Conservation (phyloP, 2,113 vertebrate genomes). For the Caranx melampygus region DNA sequence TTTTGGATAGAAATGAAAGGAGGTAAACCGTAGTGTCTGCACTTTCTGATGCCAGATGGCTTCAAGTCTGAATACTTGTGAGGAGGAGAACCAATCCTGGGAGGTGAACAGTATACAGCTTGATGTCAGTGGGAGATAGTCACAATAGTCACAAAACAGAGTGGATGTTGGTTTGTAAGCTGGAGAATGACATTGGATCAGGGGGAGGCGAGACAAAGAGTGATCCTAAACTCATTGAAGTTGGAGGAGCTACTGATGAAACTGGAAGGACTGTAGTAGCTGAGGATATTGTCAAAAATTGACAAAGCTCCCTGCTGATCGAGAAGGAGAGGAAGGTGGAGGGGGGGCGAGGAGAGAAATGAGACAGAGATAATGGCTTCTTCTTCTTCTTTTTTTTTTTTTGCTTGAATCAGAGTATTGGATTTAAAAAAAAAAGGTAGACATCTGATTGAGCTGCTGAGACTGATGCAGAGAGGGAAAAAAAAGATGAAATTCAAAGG, state of each 20-base stretch:
- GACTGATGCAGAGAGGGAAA: constrained; percentile 40
- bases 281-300: constrained; percentile 47
- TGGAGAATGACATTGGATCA: constrained; percentile 48
- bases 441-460: constrained; percentile 42
- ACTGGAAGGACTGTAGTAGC: constrained; percentile 18
- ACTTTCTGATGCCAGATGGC: constrained; percentile 66
- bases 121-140: constrained; percentile 60
- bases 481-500: constrained; percentile 42
- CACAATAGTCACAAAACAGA: constrained; percentile 52
- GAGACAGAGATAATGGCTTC: constrained; percentile 32
- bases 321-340: constrained; percentile 20
- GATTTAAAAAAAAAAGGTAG: constrained; percentile 41
- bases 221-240: constrained; percentile 40
- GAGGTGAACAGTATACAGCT: constrained; percentile 34
- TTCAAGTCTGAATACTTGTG: constrained; percentile 42
- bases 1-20: constrained; percentile 73
- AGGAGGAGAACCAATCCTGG: constrained; percentile 39
- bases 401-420: constrained; percentile 43
- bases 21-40: constrained; percentile 56
- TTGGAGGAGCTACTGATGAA: constrained; percentile 36
- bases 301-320: constrained; percentile 49
- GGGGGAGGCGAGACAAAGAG: constrained; percentile 19
- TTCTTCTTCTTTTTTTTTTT: background rate
- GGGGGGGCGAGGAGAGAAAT: constrained; percentile 18
- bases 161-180: constrained; percentile 40